phyloP scores from a whole-genome alignment of 2,113 vertebrate genomes.

The Trematocara marginatum region DNA sequence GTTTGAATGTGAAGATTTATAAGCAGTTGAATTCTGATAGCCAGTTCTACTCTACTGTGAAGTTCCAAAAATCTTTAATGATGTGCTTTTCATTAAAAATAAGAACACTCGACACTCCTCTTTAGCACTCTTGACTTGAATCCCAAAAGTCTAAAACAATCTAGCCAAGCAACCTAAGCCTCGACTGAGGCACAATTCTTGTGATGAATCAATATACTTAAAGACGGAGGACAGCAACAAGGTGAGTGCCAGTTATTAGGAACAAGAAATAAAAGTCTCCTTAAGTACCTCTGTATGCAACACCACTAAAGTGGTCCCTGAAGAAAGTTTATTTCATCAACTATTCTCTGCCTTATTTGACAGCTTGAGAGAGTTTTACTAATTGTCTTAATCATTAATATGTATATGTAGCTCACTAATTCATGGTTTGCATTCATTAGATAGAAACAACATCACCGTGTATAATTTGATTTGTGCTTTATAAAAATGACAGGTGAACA shows the following conservation, averaged over 20 bases:
- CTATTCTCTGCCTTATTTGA: background rate
- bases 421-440: background rate
- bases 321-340: slow-evolving; percentile 39
- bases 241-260: slow-evolving; percentile 30
- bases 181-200: background rate
- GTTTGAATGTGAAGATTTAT: background rate
- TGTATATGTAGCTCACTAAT: background rate
- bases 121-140: background rate
- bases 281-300: slow-evolving; percentile 26
- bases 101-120: background rate
- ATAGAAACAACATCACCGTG: background rate
- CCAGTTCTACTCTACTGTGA: background rate
- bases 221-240: slow-evolving; percentile 22
- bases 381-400: background rate
- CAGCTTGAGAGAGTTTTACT: background rate
- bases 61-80: background rate
- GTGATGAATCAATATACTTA: slow-evolving; percentile 40
- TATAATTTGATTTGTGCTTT: background rate
- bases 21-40: background rate
- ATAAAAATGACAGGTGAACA: background rate
- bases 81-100: background rate
- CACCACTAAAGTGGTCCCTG: slow-evolving; percentile 31
- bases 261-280: slow-evolving; percentile 40
- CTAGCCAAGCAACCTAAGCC: background rate
- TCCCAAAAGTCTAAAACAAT: background rate